Conservation (phyloP, 2,797 vertebrate genomes). For the Tapirus indicus region DNA sequence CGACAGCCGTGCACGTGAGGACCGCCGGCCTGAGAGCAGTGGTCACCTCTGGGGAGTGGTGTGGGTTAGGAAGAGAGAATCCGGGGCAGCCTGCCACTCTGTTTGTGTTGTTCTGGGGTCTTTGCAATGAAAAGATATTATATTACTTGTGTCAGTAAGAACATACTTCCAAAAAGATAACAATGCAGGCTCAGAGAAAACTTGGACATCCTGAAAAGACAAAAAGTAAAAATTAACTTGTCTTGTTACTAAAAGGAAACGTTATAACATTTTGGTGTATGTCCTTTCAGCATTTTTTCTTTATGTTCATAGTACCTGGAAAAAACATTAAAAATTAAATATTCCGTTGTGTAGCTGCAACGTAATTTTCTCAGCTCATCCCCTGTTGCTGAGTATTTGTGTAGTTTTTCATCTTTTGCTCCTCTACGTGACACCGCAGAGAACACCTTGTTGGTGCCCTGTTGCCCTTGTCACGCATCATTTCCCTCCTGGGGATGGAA, state of each 20-base stretch:
- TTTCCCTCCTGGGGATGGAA: neutral
- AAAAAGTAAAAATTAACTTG: neutral
- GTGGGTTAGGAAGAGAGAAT: neutral
- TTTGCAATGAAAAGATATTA: neutral
- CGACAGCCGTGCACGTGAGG: accelerated
- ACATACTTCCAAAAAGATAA: neutral
- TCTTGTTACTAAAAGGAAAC: neutral
- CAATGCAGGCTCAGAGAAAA: neutral
- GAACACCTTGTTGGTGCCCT: no score
- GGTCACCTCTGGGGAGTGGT: neutral
- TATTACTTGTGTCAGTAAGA: neutral
- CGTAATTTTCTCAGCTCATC: neutral
- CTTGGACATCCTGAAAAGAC: neutral
- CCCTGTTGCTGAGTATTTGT: accelerated
- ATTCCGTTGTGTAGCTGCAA: neutral
- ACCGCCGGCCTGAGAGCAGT: neutral
- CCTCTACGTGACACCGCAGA: accelerated
- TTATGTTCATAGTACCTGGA: neutral
- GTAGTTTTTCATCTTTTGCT: neutral
- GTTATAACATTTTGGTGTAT: neutral
- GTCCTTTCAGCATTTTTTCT: neutral
- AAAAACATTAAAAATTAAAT: neutral
- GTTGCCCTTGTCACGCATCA: accelerated
- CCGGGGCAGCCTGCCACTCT: neutral
- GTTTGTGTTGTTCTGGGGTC: neutral